Percentiles rank a stretch among this genome's conserved stretches.
Evolutionary conservation across 1,140 invertebrate species (phyloP).

Genomic region (Aphelinus atriplicis): DNA sequence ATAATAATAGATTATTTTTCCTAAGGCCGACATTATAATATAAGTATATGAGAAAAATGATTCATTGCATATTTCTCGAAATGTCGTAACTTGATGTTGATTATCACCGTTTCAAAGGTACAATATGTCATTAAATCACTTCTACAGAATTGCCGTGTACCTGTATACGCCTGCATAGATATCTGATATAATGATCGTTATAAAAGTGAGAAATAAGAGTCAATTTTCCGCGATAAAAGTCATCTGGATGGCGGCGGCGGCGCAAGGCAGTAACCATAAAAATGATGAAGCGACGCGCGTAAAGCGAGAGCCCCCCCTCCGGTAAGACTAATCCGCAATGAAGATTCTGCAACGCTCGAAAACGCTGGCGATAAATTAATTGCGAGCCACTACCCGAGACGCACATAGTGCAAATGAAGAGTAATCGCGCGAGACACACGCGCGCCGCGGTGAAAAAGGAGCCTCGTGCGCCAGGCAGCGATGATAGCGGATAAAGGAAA

Average conservation of each 20-base stretch:
- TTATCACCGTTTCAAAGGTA: too few relatives aligned
- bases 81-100: too few relatives aligned
- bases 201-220: constrained; percentile 31
- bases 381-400: constrained; percentile 11
- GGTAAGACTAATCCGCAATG: constrained; percentile 31
- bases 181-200: constrained; percentile 8
- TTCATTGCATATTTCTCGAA: too few relatives aligned
- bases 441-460: not conserved
- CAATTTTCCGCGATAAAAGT: constrained; percentile 15
- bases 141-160: too few relatives aligned
- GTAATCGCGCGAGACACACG: constrained; percentile 16
- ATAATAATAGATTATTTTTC: too few relatives aligned
- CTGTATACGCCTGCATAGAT: not conserved
- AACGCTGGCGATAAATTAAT: constrained; percentile 38
- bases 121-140: too few relatives aligned
- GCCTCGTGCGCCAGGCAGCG: not conserved
- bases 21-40: too few relatives aligned
- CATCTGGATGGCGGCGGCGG: not conserved
- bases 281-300: constrained; percentile 34
- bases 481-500: constrained; percentile 24
- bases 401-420: constrained; percentile 26
- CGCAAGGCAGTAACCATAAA: constrained; percentile 18
- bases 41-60: too few relatives aligned
- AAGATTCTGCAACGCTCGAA: constrained; percentile 29
- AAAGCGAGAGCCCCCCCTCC: constrained; percentile 3